Evolutionary conservation across 2,113 vertebrate species (phyloP), one percentile per base, ranked within the genome.

Genomic region (Prochilodus magdalenae): DNA sequence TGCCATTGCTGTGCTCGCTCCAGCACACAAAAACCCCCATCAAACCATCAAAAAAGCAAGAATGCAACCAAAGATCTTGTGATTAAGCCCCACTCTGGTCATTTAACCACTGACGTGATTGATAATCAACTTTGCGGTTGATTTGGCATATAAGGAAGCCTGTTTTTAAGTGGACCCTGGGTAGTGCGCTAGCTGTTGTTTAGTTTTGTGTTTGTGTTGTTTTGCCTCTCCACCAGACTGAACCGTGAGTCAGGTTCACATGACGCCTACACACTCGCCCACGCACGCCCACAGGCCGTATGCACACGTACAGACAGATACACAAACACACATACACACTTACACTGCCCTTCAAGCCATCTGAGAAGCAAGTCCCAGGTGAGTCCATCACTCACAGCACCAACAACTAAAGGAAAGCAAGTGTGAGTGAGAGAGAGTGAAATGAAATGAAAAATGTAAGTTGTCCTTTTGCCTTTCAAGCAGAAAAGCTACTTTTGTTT

Each of bases 221-320:
- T 76, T 76, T 76, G 55, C 29, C 44, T 84, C 65, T 84, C 47
- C 77, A 76, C 62, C 85, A 83, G 81, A 77, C 73, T 77, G 65
- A 76, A 80, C 65, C 30, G 26, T 84, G 81, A 86, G 81, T 86
- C 77, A 86, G 74, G 81, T 80, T 83, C 81, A 86, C 59, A 83
- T 80, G 74, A 76, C 69, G 40, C 85, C 85, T 59, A 77, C 84
- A 22, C 77, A 36, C 15, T 59, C 81, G 20, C 85, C 81, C 85
- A 86, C 85, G 36, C 77, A 77, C 85, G 60, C 85, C 85, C 85
- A 86, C 85, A 40, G 55, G 80, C 77, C 73, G 63, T 79, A 84
- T 75, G 53, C 60, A 70, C 29, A 26, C 67, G 49, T 27, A 63
- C 79, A 62, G 70, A 63, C 65, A 24, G 49, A n/a, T 33, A 70